Evolutionary conservation across 2,113 vertebrate genomes (phyloP), one percentile per base, ranked within the genome.

Genomic region (Hippocampus comes): DNA sequence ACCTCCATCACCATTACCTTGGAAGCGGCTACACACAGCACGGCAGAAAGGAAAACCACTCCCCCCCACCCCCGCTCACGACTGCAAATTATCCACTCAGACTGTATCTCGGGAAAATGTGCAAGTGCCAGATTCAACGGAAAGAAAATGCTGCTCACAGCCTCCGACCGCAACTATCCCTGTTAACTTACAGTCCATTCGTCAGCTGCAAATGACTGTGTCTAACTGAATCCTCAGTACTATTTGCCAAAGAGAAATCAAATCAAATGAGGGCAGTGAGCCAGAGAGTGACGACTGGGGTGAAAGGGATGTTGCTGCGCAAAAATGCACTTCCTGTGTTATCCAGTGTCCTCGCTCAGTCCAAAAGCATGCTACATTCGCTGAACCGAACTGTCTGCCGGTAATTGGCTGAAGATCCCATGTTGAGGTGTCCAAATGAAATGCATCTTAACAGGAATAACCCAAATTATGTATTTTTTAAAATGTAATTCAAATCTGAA

Each of bases 1-100:
- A 75, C 76, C 75, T 63, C 87, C 83, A 89, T 89, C 85, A 88
- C 79, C 82, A 81, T 85, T 84, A 87, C 84, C 86, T 83, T 74
- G 70, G 81, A 81, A 73, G 78, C 78, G 67, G 72, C 71, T 15
- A 9, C 77, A 68, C 71, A 70, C 65, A 8, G 46, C 76, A 0
- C 76, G 74, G 82, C 75, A 63, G 81, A 84, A 67, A 76, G 68
- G 53, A 70, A 74, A 78, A 84, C 86, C 80, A 79, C 63, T 25
- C 43, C 78, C 71, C 72, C 74, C 5, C 34, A 73, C 66, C 74
- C 74, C 2, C 34, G 73, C 66, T 72, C 68, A 25, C 71, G 72
- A 73, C 83, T 84, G 82, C 70, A 89, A 82, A 86, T 85, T 49
- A 89, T 78, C 82, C 73, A 71, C 82, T 70, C 30, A 18, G 68